phyloP scores from a whole-genome alignment of 2,797 vertebrate species.

The Danio jaintianensis region DNA sequence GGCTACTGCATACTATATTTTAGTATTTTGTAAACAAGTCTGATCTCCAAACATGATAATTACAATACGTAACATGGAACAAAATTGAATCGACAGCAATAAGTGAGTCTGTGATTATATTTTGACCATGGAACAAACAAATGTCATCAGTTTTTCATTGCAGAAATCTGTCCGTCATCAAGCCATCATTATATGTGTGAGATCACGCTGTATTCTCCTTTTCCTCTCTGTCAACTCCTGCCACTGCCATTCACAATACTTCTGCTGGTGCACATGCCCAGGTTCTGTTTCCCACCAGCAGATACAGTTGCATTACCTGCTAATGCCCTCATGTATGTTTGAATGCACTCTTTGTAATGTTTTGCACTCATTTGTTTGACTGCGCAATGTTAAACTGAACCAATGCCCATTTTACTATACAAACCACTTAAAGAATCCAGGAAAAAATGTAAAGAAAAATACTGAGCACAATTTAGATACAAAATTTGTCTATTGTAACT shows the following conservation, averaged over 20 bases:
- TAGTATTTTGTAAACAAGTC: too few species aligned
- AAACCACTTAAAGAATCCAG: neutral
- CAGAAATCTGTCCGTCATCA: too few species aligned
- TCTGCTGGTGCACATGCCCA: neutral
- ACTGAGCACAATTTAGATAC: neutral
- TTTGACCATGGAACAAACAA: too few species aligned
- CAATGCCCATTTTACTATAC: neutral
- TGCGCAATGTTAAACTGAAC: neutral
- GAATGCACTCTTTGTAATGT: conserved; percentile 36
- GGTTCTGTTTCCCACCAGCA: conserved; percentile 2
- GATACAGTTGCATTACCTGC: conserved; percentile 24
- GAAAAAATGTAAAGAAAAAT: neutral
- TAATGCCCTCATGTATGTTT: conserved; percentile 42
- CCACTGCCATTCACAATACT: neutral
- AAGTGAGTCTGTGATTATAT: too few species aligned
- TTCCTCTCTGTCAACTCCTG: neutral
- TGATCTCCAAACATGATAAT: too few species aligned
- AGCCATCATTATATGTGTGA: too few species aligned
- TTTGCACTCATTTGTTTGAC: conserved; percentile 31
- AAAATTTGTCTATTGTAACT: too few species aligned
- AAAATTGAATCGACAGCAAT: too few species aligned
- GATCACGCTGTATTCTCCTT: neutral
- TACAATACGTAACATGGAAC: too few species aligned
- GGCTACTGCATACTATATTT: too few species aligned
- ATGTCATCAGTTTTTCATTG: too few species aligned